phyloP scores from a whole-genome alignment of 2,888 invertebrate genomes.

The Chydorus sphaericus region DNA sequence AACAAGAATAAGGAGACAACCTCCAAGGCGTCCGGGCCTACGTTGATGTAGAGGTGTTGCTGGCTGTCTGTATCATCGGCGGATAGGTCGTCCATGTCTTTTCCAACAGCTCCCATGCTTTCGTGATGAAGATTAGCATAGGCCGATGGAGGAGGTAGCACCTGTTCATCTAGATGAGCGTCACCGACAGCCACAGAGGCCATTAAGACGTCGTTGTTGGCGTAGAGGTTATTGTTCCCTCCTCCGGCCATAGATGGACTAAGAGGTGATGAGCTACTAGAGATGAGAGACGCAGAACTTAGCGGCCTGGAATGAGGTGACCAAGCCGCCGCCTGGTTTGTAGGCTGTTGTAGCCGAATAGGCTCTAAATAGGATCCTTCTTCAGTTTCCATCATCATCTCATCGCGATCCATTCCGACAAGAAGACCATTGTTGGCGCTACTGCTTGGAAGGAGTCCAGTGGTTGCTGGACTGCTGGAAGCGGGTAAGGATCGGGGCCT shows the following conservation, averaged over 20 bases:
- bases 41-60: conserved; percentile 31
- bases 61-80: conserved; percentile 20
- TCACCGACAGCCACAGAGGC: neutral
- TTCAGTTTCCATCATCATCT: conserved; percentile 1
- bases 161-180: neutral
- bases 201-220: conserved; percentile 8
- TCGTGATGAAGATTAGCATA: conserved; percentile 21
- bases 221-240: conserved; percentile 14
- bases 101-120: conserved; percentile 20
- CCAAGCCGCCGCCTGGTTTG: neutral
- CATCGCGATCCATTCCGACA: conserved; percentile 4
- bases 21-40: conserved; percentile 28
- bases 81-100: conserved; percentile 23
- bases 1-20: neutral
- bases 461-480: neutral
- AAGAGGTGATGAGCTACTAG: conserved; percentile 12
- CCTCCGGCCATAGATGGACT: conserved; percentile 6
- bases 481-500: neutral
- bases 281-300: conserved; percentile 12
- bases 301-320: conserved; percentile 10
- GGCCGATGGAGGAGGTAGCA: conserved; percentile 1
- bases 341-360: conserved; percentile 9
- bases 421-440: neutral
- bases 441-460: neutral
- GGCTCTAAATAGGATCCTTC: conserved; percentile 15